These are phyloP conservation scores for Tachina fera DNA, from an alignment of 2,888 invertebrate genomes.

Conservation along the genomic window DNA sequence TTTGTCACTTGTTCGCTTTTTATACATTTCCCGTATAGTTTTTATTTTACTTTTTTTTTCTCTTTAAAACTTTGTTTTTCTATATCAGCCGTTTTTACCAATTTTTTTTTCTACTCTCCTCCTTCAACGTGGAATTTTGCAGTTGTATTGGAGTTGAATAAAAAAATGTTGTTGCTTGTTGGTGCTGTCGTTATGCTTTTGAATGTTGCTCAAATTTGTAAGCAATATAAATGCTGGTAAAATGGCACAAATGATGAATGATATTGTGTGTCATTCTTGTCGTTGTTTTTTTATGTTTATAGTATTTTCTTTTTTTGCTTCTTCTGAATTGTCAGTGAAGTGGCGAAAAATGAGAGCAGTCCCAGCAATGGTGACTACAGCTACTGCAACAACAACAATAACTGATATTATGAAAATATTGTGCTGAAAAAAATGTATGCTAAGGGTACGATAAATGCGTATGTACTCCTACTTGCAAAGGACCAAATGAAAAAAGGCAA, in stretches of 20 bases:
- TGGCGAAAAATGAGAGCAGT: slow-evolving; percentile 21
- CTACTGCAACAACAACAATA: slow-evolving; percentile 21
- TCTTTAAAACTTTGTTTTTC: slow-evolving; percentile 6
- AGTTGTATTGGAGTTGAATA: slow-evolving; percentile 41
- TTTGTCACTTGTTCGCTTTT: slow-evolving; percentile 70
- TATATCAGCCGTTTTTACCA: neutral
- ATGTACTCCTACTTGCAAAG: slow-evolving; percentile 15
- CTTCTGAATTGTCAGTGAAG: neutral
- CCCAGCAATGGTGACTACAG: slow-evolving; percentile 45
- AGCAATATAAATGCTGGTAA: slow-evolving; percentile 70
- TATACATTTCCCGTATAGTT: slow-evolving; percentile 63
- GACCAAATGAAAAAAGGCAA: slow-evolving; percentile 29
- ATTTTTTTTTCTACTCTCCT: slow-evolving; percentile 34
- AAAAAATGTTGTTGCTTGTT: slow-evolving; percentile 18
- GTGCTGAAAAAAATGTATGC: slow-evolving; percentile 49
- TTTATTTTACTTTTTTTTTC: slow-evolving; percentile 43
- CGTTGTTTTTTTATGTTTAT: slow-evolving; percentile 16
- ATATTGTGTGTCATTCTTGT: slow-evolving; percentile 42
- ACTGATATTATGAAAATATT: slow-evolving; percentile 41
- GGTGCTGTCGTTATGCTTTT: slow-evolving; percentile 47
- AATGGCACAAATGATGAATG: slow-evolving; percentile 72
- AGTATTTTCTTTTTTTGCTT: slow-evolving; percentile 24
- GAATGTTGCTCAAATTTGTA: slow-evolving; percentile 71
- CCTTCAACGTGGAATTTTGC: neutral
- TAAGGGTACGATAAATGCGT: slow-evolving; percentile 69